Conservation (phyloP, 2,113 vertebrate genomes). For the Cepphus grylle region DNA sequence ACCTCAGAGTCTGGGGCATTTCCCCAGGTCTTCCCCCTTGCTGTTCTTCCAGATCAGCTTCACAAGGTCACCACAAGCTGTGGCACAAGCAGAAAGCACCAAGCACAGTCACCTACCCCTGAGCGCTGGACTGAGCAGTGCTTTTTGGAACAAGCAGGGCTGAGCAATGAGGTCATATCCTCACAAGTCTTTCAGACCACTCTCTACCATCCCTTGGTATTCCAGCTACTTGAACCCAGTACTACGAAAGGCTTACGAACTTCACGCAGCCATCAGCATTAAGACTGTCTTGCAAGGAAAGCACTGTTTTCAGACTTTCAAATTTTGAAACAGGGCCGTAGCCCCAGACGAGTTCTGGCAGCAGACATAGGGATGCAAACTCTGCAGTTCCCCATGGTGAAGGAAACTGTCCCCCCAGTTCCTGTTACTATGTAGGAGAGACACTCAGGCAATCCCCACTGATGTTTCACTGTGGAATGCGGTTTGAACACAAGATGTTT, state of each 20-base stretch:
- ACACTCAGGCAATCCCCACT: background rate
- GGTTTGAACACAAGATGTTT: background rate
- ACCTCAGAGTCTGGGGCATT: background rate
- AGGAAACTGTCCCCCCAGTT: background rate
- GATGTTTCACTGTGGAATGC: background rate
- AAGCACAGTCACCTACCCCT: background rate
- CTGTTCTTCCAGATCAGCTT: background rate
- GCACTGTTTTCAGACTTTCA: background rate
- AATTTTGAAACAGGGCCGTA: background rate
- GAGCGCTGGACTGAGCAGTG: rapidly evolving
- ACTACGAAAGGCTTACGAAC: background rate
- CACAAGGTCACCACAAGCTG: background rate
- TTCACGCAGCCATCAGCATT: background rate
- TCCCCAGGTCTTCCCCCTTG: background rate
- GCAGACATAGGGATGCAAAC: background rate
- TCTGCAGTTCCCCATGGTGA: background rate
- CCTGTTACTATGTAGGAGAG: background rate
- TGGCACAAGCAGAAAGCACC: background rate
- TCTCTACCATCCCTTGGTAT: background rate
- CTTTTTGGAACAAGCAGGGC: background rate
- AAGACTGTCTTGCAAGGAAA: background rate
- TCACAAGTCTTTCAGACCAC: background rate
- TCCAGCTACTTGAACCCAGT: background rate
- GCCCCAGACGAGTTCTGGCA: background rate
- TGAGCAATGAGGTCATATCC: background rate